Conservation (phyloP, 2,888 invertebrate genomes). For the Cephalotes varians region DNA sequence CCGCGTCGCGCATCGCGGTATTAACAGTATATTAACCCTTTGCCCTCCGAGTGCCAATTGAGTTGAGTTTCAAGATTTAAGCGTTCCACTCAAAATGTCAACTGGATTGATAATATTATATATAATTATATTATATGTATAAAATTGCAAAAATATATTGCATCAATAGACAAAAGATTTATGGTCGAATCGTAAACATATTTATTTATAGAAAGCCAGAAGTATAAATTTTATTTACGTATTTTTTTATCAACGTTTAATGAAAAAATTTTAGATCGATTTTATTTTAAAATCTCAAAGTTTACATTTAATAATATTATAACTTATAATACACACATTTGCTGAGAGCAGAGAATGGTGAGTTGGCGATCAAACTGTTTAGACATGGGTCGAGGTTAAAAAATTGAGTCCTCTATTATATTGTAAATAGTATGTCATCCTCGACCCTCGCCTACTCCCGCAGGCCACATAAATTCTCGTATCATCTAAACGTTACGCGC, state of each 20-base stretch:
- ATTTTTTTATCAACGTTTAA: not conserved
- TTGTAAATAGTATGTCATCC: conserved; percentile 32
- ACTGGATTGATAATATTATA: not conserved
- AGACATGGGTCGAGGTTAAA: conserved; percentile 26
- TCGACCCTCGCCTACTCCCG: conserved; percentile 34
- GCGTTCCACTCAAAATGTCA: conserved; percentile 10
- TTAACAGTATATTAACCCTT: conserved; percentile 42
- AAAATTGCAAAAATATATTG: too few relatives aligned
- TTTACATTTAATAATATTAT: not conserved
- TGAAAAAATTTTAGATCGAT: not conserved
- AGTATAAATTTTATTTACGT: not conserved
- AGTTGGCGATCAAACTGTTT: not conserved
- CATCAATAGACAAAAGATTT: not conserved
- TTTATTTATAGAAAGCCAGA: not conserved
- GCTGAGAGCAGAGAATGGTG: not conserved
- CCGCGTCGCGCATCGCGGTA: conserved; percentile 15
- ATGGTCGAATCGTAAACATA: not conserved
- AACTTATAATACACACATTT: not conserved
- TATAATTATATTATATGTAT: not conserved
- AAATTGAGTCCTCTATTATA: conserved; percentile 39
- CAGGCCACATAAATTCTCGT: conserved; percentile 19
- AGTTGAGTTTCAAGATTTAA: conserved; percentile 21
- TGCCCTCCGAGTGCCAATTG: not conserved
- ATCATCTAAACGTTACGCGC: conserved; percentile 21
- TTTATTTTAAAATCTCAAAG: not conserved